These are phyloP conservation scores for Lucifuga dentata DNA, from an alignment of 2,113 vertebrate genomes.

Conservation along the genomic window DNA sequence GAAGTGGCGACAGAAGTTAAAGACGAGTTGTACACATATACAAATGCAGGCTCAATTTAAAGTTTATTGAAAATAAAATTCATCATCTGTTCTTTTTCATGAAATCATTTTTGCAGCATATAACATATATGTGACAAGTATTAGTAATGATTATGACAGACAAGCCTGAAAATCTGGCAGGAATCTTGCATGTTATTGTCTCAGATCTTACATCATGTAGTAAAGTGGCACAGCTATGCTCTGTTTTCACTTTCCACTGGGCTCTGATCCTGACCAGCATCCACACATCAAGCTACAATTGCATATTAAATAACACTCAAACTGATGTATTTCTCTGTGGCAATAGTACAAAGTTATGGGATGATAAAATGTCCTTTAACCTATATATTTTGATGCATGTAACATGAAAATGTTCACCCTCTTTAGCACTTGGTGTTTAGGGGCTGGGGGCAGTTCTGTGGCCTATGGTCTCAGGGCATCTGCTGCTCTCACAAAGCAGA, in stretches of 20 bases:
- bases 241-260: neutral
- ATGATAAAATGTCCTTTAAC: slow-evolving; percentile 31
- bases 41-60: neutral
- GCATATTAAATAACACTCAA: slow-evolving; percentile 2
- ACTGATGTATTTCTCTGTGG: neutral
- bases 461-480: slow-evolving; percentile 74
- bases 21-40: neutral
- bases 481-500: slow-evolving; percentile 73
- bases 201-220: neutral
- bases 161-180: neutral
- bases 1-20: neutral
- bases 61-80: neutral
- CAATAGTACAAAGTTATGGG: neutral
- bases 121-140: slow-evolving; percentile 12
- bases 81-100: no score
- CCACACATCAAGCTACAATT: neutral
- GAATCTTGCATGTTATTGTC: neutral
- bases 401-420: slow-evolving; percentile 23
- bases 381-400: slow-evolving; percentile 38
- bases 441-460: slow-evolving; percentile 55
- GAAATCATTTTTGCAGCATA: neutral
- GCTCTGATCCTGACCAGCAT: slow-evolving; percentile 6
- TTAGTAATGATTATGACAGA: neutral
- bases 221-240: neutral
- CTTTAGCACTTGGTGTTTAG: slow-evolving; percentile 33